Base-by-base conservation (phyloP, 2,888 invertebrate genomes). In the Schizotus pectinicornis region DNA sequence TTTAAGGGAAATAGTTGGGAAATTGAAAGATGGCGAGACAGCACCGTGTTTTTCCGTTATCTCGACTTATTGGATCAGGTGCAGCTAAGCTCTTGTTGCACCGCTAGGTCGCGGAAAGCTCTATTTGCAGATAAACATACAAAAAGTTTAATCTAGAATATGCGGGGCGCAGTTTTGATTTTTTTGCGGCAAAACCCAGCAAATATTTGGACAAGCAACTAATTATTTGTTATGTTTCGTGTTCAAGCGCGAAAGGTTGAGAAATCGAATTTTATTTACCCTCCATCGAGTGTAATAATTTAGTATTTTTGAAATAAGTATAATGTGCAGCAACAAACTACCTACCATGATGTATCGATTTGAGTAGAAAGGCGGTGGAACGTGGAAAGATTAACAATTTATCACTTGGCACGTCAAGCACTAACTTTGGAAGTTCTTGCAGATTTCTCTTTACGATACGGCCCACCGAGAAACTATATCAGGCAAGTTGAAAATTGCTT, bases 351-450 rank as follows among this genome's bases (percentile, higher is more conserved):
- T 61, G 57, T 64, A 64, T 63, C 61, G 63, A 64, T 63, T 59
- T 55, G 22, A 48, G 43, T 36, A 37, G 42, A 57, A 46, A 53
- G 57, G 36, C 31, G 50, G 55, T 51, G 50, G 39, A 62, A 63
- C 53, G 61, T 49, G 63, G 61, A 61, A 61, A 61, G 61, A 61
- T 62, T 61, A 63, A 56, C 62, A 62, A 62, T 62, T 62, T 62
- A 62, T 62, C 62, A 63, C 61, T 59, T 59, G 59, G 49, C 47
- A 61, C 50, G 63, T 63, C 63, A 61, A 59, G 60, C 62, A 52
- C 49, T 52, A 58, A 58, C 56, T 62, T 59, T 54, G 49, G 45
- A 59, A 60, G 56, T 63, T 61, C 59, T 57, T 61, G 61, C 61
- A 59, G 60, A 61, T 61, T 61, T 61, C 59, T 56, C 46, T 59